Evolutionary conservation across 1,140 invertebrate species (phyloP), one percentile per base, ranked within the genome.

Genomic region (Sycobia sp.): DNA sequence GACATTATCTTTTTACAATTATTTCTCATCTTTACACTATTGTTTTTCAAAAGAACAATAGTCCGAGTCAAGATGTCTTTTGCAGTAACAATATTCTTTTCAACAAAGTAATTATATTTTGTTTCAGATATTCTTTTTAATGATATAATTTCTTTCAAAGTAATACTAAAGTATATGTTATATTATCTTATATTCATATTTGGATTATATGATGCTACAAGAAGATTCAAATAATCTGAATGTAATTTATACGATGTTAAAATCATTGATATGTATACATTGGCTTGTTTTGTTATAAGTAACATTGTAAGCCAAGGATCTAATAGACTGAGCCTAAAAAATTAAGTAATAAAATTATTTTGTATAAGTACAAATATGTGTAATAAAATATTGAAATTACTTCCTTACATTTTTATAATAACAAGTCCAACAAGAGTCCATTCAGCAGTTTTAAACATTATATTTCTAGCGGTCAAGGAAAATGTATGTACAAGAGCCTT

Each of bases 321-420:
- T 51, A 79, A 72, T 41, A 79, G 60, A 46, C 78, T 74, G 20
- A 83, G 70, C 74, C 80, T 83, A 66, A 13, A 73, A 76, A 68
- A 9, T 41, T 49, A 46, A 22, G 14, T 32, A 7, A 32, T 32
- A 32, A 32, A 55, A 67, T 46, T 25, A 56, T 23, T 16, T 25
- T 32, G n/a, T n/a, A n/a, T 53, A 41, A 71, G 51, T 38, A 69
- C 18, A 58, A 56, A 41, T 22, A 59, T 34, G 29, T 66, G 13
- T 53, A 53, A 62, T n/a, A 43, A 59, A 39, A 49, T 65, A 64
- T 38, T 39, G 14, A 5, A 62, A 53, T 44, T 13, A 25, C 55
- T 44, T n/a, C n/a, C 79, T 76, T 73, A 83, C 82, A 84, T 71
- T 73, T 80, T 81, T 14, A 83, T 76, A 7, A 83, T 71, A 18